Percentiles rank a stretch among this genome's conserved stretches.
These are phyloP conservation scores for Naso thynnoides DNA, from an alignment of 2,797 vertebrate species.

Conservation along the genomic window DNA sequence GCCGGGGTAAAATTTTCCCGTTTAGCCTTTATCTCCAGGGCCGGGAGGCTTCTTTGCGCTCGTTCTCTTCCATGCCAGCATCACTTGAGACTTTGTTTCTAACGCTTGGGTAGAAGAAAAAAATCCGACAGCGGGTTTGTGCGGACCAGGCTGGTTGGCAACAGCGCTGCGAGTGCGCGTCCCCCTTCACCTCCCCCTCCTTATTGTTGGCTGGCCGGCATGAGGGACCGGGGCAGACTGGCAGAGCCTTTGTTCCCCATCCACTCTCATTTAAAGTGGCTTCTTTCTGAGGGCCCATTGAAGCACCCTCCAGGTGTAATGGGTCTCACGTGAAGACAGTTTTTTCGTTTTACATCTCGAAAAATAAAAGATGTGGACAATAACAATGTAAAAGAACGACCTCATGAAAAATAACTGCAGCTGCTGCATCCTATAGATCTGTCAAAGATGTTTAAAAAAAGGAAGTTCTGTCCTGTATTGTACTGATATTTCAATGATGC, in stretches of 20 bases:
- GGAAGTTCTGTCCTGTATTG: background rate
- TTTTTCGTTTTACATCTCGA: background rate
- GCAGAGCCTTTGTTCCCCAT: slow-evolving; percentile 82
- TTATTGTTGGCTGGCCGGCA: slow-evolving; percentile 73
- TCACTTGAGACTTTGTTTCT: slow-evolving; percentile 49
- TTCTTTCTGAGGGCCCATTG: slow-evolving; percentile 28
- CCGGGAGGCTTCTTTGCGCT: background rate
- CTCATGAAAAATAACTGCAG: too few relatives aligned
- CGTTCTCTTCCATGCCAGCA: slow-evolving; percentile 3
- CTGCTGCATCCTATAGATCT: slow-evolving; percentile 12
- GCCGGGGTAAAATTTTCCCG: slow-evolving; percentile 26
- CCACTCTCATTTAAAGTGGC: slow-evolving; percentile 57
- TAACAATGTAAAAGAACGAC: background rate
- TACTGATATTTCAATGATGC: slow-evolving; percentile 13
- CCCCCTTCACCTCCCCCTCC: slow-evolving; percentile 29
- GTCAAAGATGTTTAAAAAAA: slow-evolving; percentile 9
- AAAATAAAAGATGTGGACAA: background rate
- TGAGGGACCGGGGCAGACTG: slow-evolving; percentile 72
- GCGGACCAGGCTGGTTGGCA: slow-evolving; percentile 61
- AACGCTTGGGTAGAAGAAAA: slow-evolving; percentile 15
- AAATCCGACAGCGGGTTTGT: slow-evolving; percentile 22
- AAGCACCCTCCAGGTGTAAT: slow-evolving; percentile 6
- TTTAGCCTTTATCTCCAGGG: background rate
- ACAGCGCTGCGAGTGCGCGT: slow-evolving; percentile 53
- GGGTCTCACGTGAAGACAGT: background rate